Conservation (phyloP, 2,888 invertebrate genomes). For the Tinea trinotella region DNA sequence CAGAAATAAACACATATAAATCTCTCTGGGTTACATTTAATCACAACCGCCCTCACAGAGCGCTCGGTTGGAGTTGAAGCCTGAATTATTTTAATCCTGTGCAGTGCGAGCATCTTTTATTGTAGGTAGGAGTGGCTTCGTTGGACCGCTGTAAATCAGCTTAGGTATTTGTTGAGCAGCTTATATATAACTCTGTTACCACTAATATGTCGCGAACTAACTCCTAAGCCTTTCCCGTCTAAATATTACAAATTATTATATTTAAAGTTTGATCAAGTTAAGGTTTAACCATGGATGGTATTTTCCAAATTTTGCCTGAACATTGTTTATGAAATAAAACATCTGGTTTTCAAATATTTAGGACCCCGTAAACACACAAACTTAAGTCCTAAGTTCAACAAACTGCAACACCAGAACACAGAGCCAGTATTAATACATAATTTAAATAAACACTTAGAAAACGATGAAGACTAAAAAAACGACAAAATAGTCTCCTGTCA, state of each 20-base stretch:
- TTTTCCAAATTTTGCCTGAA: no score
- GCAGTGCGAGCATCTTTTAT: conserved; percentile 50
- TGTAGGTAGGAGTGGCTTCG: conserved; percentile 43
- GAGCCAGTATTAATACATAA: no score
- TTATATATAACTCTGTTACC: conserved; percentile 34
- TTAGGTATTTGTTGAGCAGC: conserved; percentile 33
- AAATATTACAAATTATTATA: not conserved
- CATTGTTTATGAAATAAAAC: no score
- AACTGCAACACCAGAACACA: no score
- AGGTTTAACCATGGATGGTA: no score
- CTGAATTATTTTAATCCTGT: conserved; percentile 59
- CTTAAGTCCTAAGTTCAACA: no score
- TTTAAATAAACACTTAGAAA: no score
- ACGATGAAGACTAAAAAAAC: no score
- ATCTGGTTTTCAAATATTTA: no score
- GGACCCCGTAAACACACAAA: no score
- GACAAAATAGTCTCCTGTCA: no score
- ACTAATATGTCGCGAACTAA: conserved; percentile 37
- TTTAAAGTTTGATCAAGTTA: no score
- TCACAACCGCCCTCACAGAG: conserved; percentile 46
- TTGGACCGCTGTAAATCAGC: conserved; percentile 62
- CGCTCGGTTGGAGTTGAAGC: conserved; percentile 55
- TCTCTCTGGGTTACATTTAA: conserved; percentile 63
- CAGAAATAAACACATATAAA: conserved; percentile 67
- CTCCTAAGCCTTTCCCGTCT: conserved; percentile 22